Evolutionary conservation across 2,888 invertebrate genomes (phyloP).

Genomic region (Cantharis rufa): DNA sequence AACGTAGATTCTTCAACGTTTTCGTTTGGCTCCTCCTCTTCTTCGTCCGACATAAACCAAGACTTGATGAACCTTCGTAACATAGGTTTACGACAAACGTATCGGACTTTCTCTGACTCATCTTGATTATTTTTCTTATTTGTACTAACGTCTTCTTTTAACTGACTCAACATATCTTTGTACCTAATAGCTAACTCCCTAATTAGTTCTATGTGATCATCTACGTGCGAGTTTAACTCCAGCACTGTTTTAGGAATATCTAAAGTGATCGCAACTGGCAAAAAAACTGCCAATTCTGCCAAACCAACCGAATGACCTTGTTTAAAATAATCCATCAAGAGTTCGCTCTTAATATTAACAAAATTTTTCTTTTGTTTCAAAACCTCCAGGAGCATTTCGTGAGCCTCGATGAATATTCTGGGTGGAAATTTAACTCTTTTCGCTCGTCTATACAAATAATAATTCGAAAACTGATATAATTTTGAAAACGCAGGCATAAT

Average conservation of each 20-base stretch:
- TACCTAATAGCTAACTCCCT: conserved; percentile 45
- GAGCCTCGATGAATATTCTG: conserved; percentile 53
- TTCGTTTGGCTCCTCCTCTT: not conserved
- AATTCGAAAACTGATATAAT: conserved; percentile 57
- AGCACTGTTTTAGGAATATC: conserved; percentile 62
- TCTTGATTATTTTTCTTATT: conserved; percentile 6
- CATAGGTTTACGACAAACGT: conserved; percentile 13
- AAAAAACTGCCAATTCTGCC: conserved; percentile 53
- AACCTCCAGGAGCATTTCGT: conserved; percentile 35
- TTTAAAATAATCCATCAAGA: conserved; percentile 37
- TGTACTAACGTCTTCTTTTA: conserved; percentile 20
- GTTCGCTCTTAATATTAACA: not conserved
- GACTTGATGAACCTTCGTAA: conserved; percentile 17
- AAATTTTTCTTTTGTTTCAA: conserved; percentile 5
- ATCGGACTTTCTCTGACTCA: not conserved
- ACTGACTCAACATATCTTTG: conserved; percentile 17
- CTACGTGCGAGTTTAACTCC: conserved; percentile 59
- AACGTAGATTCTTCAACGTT: not conserved
- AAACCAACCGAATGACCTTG: conserved; percentile 58
- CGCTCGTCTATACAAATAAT: conserved; percentile 40
- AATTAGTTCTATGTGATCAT: conserved; percentile 56
- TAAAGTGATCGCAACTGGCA: conserved; percentile 53
- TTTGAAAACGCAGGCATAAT: conserved; percentile 44
- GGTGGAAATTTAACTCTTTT: conserved; percentile 56
- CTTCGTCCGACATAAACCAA: conserved; percentile 11